A percentile compares a stretch with the other conserved stretches of the same genome.
phyloP scores from a whole-genome alignment of 2,888 invertebrate species.

The Drosophila quinaria region DNA sequence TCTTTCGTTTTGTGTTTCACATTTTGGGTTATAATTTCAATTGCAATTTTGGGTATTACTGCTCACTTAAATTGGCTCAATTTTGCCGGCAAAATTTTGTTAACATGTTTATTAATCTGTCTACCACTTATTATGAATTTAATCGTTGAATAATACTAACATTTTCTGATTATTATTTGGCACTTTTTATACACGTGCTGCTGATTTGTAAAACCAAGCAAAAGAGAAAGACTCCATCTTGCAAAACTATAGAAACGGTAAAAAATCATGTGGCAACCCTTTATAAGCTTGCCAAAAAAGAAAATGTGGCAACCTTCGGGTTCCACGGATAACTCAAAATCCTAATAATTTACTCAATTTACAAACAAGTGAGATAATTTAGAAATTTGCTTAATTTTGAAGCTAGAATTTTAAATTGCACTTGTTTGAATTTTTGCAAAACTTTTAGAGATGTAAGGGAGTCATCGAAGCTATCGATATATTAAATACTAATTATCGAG shows the following conservation, averaged over 20 bases:
- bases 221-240: slow-evolving; percentile 85
- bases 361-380: too few species aligned
- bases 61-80: slow-evolving; percentile 52
- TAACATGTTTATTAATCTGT: slow-evolving; percentile 37
- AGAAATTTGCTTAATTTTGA: too few species aligned
- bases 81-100: slow-evolving; percentile 45
- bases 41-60: slow-evolving; percentile 42
- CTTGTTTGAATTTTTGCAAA: too few species aligned
- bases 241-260: slow-evolving; percentile 81
- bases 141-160: slow-evolving; percentile 82
- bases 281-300: too few species aligned
- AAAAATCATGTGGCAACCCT: too few species aligned
- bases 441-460: slow-evolving; percentile 73
- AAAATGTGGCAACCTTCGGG: too few species aligned
- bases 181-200: slow-evolving; percentile 86
- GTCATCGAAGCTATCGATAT: slow-evolving; percentile 50
- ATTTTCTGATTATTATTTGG: slow-evolving; percentile 86
- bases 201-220: slow-evolving; percentile 86
- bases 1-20: slow-evolving; percentile 59
- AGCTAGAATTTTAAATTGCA: too few species aligned
- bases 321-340: too few species aligned
- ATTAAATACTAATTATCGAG: background rate
- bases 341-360: too few species aligned
- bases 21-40: slow-evolving; percentile 61
- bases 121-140: slow-evolving; percentile 53